Conservation (phyloP, 2,888 invertebrate species). For the Synanthedon myopaeformis region DNA sequence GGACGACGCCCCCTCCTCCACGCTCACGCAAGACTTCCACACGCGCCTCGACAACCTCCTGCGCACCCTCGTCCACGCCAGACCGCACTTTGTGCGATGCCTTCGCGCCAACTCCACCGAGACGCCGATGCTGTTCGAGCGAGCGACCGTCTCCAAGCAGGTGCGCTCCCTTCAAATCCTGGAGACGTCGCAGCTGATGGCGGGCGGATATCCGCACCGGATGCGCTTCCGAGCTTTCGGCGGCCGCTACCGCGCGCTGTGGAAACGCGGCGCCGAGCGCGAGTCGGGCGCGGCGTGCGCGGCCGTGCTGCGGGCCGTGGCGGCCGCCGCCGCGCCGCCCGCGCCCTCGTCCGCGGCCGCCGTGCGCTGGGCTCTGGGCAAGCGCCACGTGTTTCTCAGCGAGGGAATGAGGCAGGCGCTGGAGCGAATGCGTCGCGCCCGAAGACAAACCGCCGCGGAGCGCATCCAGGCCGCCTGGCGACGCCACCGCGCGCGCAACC, state of each 20-base stretch:
- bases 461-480: conserved; percentile 88
- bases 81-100: conserved; percentile 95
- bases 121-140: conserved; percentile 85
- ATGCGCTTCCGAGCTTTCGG: conserved; percentile 95
- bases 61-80: conserved; percentile 90
- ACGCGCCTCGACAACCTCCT: conserved; percentile 92
- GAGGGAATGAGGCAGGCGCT: conserved; percentile 92
- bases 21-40: conserved; percentile 95
- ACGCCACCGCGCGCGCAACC: conserved; percentile 75
- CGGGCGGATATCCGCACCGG: conserved; percentile 93
- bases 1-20: conserved; percentile 88
- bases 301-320: conserved; percentile 83
- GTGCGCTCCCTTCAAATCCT: conserved; percentile 90
- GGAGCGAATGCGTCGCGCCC: conserved; percentile 83
- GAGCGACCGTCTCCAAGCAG: conserved; percentile 85
- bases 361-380: conserved; percentile 88
- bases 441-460: conserved; percentile 84
- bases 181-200: conserved; percentile 96
- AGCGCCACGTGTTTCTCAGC: conserved; percentile 93
- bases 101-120: conserved; percentile 89
- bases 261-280: conserved; percentile 77
- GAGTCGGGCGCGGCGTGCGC: conserved; percentile 71
- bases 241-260: conserved; percentile 85
- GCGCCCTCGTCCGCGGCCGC: conserved; percentile 76
- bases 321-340: conserved; percentile 82